Evolutionary conservation across 2,797 vertebrate species (phyloP).

Genomic region (Carduelis carduelis): DNA sequence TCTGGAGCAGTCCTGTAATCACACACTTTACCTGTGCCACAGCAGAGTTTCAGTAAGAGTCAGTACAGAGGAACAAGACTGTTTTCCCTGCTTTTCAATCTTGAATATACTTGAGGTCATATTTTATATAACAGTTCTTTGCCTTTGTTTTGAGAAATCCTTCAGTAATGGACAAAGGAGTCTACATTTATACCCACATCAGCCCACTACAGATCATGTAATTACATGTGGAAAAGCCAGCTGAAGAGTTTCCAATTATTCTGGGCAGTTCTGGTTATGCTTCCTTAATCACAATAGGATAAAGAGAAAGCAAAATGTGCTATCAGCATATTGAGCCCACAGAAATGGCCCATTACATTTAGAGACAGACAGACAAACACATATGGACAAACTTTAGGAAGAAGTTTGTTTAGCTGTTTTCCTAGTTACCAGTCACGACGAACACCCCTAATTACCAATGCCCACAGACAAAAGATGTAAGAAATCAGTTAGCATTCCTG

Average conservation of each 20-base stretch:
- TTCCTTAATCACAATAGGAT: background rate
- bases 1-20: background rate
- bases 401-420: background rate
- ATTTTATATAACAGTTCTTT: background rate
- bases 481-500: background rate
- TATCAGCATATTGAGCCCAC: conserved; percentile 3
- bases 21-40: background rate
- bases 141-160: background rate
- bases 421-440: background rate
- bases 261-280: background rate
- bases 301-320: conserved; percentile 6
- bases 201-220: background rate
- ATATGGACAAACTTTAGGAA: background rate
- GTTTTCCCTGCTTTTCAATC: background rate
- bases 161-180: background rate
- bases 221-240: background rate
- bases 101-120: background rate
- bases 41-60: background rate
- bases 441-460: conserved; percentile 7
- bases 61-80: background rate
- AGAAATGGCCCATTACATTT: background rate
- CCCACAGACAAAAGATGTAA: background rate
- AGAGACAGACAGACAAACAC: background rate
- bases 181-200: background rate
- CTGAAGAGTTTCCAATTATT: conserved; percentile 37